A percentile compares a stretch with the other conserved stretches of the same genome.
Conservation (phyloP, 2,113 vertebrate species). For the Limnothrissa miodon region DNA sequence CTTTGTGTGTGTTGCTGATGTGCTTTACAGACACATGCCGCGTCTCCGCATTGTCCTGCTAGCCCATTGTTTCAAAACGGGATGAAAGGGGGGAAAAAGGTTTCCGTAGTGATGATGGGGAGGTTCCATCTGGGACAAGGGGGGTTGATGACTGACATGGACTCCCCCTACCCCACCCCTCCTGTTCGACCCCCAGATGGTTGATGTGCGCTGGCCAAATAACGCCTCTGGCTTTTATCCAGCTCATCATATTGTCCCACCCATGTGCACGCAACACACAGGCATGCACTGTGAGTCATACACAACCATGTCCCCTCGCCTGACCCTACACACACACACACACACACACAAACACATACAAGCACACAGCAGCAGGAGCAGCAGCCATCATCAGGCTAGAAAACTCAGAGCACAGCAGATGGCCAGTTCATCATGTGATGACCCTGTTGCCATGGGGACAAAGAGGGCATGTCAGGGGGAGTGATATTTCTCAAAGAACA, state of each 20-base stretch:
- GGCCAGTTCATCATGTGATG: constrained; percentile 38
- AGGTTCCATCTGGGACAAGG: neutral
- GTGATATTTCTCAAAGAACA: constrained; percentile 43
- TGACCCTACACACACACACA: constrained; percentile 16
- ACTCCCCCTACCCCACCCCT: neutral
- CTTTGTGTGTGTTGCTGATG: constrained; percentile 1
- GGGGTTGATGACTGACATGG: neutral
- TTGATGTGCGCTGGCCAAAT: constrained; percentile 20
- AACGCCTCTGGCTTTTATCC: constrained; percentile 20
- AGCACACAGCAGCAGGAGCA: constrained; percentile 32
- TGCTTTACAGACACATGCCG: neutral
- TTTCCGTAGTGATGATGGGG: neutral
- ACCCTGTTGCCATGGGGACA: constrained; percentile 50
- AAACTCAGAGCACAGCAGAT: constrained; percentile 43
- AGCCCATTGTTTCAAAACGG: neutral
- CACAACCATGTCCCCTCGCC: neutral
- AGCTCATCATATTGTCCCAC: neutral
- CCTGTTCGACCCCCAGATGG: neutral
- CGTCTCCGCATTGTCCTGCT: neutral
- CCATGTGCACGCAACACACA: neutral
- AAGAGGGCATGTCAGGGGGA: constrained; percentile 35
- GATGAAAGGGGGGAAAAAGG: neutral
- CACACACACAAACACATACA: constrained; percentile 27
- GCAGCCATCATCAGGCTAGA: constrained; percentile 2
- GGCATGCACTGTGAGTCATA: constrained; percentile 4